Percentiles rank a stretch among this genome's conserved stretches.
Conservation (phyloP, 2,797 vertebrate species). For the Danio jaintianensis region DNA sequence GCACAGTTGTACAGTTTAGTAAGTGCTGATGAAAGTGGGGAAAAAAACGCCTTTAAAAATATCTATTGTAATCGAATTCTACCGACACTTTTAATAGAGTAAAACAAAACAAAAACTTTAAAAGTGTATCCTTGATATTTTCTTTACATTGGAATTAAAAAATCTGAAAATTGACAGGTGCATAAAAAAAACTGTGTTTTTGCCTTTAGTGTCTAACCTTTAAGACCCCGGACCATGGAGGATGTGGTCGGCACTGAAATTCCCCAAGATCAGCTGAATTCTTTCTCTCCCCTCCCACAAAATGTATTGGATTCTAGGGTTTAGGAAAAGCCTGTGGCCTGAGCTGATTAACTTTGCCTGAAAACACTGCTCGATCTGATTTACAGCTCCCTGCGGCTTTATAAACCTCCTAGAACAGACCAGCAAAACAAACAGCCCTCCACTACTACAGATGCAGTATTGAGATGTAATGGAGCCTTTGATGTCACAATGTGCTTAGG, state of each 20-base stretch:
- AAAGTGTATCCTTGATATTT: too few relatives aligned
- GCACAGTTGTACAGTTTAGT: too few relatives aligned
- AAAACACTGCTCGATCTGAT: slow-evolving; percentile 36
- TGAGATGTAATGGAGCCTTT: slow-evolving; percentile 6
- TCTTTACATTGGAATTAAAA: too few relatives aligned
- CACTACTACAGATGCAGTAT: not conserved
- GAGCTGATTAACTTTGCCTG: slow-evolving; percentile 50
- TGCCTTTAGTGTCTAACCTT: too few relatives aligned
- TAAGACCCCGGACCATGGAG: not conserved
- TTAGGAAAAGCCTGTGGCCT: slow-evolving; percentile 23
- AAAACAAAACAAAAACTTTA: too few relatives aligned
- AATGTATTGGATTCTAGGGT: slow-evolving; percentile 9
- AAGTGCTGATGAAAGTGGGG: too few relatives aligned
- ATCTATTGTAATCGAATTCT: too few relatives aligned
- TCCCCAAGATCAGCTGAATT: slow-evolving; percentile 36
- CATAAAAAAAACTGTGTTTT: too few relatives aligned
- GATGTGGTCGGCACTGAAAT: slow-evolving; percentile 39
- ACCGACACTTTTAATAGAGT: too few relatives aligned
- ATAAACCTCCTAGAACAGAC: slow-evolving; percentile 31
- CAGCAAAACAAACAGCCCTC: slow-evolving; percentile 29
- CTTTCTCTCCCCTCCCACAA: slow-evolving; percentile 5
- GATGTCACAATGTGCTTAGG: not conserved
- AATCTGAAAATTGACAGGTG: too few relatives aligned
- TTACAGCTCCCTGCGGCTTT: slow-evolving; percentile 11
- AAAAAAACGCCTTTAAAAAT: too few relatives aligned